Base-by-base conservation (phyloP, 2,888 invertebrate species). In the Elysia crispata region DNA sequence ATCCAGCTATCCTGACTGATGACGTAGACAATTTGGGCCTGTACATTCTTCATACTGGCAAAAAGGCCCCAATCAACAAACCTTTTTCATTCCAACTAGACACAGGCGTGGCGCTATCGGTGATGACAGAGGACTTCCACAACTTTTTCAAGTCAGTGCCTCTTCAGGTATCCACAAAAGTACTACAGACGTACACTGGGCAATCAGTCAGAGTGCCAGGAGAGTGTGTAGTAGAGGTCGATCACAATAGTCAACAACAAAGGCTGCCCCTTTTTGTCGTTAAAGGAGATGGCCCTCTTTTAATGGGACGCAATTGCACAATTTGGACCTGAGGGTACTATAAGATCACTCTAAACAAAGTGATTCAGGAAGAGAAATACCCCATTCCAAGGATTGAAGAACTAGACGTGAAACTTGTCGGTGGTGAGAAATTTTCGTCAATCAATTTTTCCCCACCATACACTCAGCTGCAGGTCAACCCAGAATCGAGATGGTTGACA, bases 381-480 rank as follows among this genome's bases (percentile, higher is more conserved):
- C 70, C 33, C 5, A 33, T 33, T 18, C 70, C 31, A 8, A 15
- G 41, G 15, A 31, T 70, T 33, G 70, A 70, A 18, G 66, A 66
- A 6, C 66, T 66, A 23, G 30, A 8, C 6, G 66, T 25, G 1
- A 30, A 28, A 30, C 30, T 66, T 6, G 5, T 25, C 1, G 66
- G 66, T 28, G 66, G 66, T 8, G 66, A 66, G 66, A 66, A 66
- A 28, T 66, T 66, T 66, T 15, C 66, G 25, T 5, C 23, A 30
- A 66, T 66, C 8, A 25, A 66, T 18, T 66, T 23, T 23, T 28
- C 25, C 8, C 28, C 6, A 5, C 15, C 66, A 8, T 66, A 66
- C 30, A 30, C 66, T 20, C 66, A 66, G 25, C 25, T 66, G 6
- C 8, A 66, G 66, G 5, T 23, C 3, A 25, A 70, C 33, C 33